phyloP scores from a whole-genome alignment of 2,888 invertebrate genomes.

The Apamea crenata region DNA sequence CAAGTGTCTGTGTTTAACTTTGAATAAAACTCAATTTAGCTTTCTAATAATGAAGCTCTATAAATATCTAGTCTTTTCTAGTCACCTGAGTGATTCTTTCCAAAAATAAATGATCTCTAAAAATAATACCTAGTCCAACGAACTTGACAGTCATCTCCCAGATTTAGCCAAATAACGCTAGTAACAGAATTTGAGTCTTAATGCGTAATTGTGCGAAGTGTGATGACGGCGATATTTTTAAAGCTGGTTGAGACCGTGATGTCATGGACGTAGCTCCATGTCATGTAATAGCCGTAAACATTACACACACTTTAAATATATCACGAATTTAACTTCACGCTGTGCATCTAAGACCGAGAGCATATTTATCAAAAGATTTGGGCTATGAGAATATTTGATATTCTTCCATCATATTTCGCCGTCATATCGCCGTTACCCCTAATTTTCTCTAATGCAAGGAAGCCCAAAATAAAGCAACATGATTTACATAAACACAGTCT shows the following conservation, averaged over 20 bases:
- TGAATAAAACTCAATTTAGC: conserved; percentile 17
- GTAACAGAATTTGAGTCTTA: conserved; percentile 42
- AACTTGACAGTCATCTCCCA: conserved; percentile 41
- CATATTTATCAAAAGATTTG: conserved; percentile 45
- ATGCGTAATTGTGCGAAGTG: conserved; percentile 50
- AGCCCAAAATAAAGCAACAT: conserved; percentile 37
- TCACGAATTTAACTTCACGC: conserved; percentile 24
- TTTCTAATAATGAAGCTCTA: conserved; percentile 27
- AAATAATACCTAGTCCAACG: conserved; percentile 53
- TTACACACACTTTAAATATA: conserved; percentile 51
- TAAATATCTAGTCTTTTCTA: conserved; percentile 21
- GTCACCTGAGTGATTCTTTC: conserved; percentile 41
- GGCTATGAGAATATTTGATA: conserved; percentile 27
- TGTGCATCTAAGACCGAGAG: conserved; percentile 5
- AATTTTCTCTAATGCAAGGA: conserved; percentile 42
- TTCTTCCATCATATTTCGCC: conserved; percentile 36
- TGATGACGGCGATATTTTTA: conserved; percentile 64
- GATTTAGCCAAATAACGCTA: conserved; percentile 46
- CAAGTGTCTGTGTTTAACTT: conserved; percentile 10
- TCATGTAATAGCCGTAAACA: conserved; percentile 50
- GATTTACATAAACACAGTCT: conserved; percentile 26
- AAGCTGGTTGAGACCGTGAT: conserved; percentile 70
- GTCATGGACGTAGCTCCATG: conserved; percentile 62
- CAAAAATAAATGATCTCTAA: conserved; percentile 36
- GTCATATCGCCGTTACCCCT: conserved; percentile 43